Evolutionary conservation across 2,888 invertebrate genomes (phyloP).

Genomic region (Temnothorax rugatulus): DNA sequence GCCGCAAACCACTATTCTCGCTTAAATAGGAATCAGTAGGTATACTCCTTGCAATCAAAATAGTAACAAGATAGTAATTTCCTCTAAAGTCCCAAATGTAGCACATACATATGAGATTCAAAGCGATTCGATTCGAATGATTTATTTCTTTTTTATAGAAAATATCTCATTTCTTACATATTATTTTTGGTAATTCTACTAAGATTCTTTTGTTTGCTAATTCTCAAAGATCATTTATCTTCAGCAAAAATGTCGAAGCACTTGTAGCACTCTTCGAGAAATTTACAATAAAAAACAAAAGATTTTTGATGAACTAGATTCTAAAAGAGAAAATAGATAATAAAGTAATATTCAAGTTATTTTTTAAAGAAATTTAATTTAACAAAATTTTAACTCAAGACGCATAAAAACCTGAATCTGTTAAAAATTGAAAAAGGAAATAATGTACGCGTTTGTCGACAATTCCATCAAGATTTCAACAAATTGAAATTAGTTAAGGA

Average conservation of each 20-base stretch:
- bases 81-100: not conserved
- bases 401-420: not conserved
- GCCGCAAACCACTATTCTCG: not conserved
- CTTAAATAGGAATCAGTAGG: not conserved
- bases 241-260: not conserved
- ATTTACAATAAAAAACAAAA: not conserved
- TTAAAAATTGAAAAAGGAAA: not conserved
- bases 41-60: slow-evolving; percentile 14
- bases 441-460: not conserved
- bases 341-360: not conserved
- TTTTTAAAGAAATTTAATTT: not conserved
- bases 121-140: not conserved
- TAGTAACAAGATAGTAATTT: not conserved
- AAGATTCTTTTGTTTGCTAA: not conserved
- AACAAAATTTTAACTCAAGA: not conserved
- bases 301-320: not conserved
- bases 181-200: not conserved
- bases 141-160: not conserved
- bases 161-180: not conserved
- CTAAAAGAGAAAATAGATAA: not conserved
- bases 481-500: not conserved
- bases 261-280: not conserved
- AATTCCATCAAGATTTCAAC: not conserved
- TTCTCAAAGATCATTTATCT: not conserved
- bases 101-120: not conserved